phyloP scores from a whole-genome alignment of 1,140 invertebrate genomes.

The Meloidogyne exigua region DNA sequence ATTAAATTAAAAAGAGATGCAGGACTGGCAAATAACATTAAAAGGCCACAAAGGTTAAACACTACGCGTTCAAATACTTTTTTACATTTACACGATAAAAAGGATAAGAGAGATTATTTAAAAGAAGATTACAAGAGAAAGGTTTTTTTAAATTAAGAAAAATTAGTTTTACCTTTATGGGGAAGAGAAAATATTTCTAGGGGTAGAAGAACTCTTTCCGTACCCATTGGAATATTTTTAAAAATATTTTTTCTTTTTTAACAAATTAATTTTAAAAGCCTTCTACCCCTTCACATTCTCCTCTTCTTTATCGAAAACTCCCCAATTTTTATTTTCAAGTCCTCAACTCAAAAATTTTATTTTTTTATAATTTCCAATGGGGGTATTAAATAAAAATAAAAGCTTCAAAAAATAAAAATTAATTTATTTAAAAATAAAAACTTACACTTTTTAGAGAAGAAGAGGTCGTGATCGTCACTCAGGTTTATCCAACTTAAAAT shows the following conservation, averaged over 20 bases:
- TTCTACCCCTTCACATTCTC: too few species aligned
- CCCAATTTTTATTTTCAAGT: too few species aligned
- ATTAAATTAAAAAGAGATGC: constrained; percentile 36
- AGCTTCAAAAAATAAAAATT: background rate
- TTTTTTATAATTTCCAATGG: too few species aligned
- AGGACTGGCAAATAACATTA: constrained; percentile 39
- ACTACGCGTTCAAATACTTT: constrained; percentile 59
- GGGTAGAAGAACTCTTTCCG: too few species aligned
- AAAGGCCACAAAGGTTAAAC: constrained; percentile 46
- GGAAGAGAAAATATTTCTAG: background rate
- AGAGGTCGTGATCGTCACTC: constrained; percentile 47
- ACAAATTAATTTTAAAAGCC: too few species aligned
- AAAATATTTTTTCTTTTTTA: too few species aligned
- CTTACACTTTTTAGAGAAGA: constrained; percentile 3
- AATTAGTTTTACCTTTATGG: too few species aligned
- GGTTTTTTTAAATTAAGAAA: constrained; percentile 19
- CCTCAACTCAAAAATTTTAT: too few species aligned
- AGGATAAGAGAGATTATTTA: constrained; percentile 54
- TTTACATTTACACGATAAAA: constrained; percentile 50
- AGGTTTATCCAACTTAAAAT: constrained; percentile 49
- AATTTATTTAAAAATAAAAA: background rate
- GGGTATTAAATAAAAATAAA: too few species aligned
- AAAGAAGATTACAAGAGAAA: constrained; percentile 36
- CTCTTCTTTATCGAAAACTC: too few species aligned
- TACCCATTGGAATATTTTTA: too few species aligned